These are phyloP conservation scores for Elephas maximus DNA, from an alignment of 2,113 vertebrate genomes.

Conservation along the genomic window DNA sequence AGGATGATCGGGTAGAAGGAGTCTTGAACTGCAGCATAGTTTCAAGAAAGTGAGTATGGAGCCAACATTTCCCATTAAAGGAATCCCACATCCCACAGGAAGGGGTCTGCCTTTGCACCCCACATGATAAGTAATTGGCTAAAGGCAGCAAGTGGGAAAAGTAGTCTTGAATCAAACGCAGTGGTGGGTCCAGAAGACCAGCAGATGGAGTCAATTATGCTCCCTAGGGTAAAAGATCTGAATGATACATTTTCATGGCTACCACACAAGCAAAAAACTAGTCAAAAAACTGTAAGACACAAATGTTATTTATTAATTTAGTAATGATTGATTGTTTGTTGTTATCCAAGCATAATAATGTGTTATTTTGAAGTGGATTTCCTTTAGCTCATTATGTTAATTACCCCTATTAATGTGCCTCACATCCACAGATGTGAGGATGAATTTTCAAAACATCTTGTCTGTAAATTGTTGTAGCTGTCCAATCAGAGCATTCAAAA, in stretches of 20 bases:
- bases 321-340: background rate
- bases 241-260: background rate
- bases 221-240: background rate
- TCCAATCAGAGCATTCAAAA: background rate
- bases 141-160: background rate
- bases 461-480: background rate
- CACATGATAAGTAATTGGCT: background rate
- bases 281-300: background rate
- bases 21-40: background rate
- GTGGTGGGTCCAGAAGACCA: background rate
- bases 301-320: constrained; percentile 15
- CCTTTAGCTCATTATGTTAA: background rate
- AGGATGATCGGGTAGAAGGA: background rate
- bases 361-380: constrained; percentile 41
- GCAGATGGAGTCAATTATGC: background rate
- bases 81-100: background rate
- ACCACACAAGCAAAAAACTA: background rate
- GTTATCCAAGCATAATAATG: background rate
- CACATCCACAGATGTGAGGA: background rate
- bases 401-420: constrained; percentile 31
- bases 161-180: background rate
- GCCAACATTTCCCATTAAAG: background rate
- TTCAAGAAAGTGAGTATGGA: background rate
- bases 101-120: background rate
- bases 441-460: constrained; percentile 17